Conservation (phyloP, 1,140 invertebrate genomes). For the Drosophila willistoni region DNA sequence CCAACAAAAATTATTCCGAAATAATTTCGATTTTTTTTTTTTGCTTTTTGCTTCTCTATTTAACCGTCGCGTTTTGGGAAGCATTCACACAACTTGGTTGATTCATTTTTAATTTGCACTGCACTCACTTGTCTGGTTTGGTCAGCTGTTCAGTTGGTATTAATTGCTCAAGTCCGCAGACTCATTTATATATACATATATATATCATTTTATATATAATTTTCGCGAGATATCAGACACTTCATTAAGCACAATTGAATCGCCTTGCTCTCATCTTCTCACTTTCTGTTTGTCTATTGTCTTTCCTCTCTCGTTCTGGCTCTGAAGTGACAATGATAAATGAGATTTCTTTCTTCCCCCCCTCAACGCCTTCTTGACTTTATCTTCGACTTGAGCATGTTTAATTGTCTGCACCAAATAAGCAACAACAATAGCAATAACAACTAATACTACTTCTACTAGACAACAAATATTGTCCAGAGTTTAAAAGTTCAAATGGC, state of each 20-base stretch:
- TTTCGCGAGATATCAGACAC: conserved; percentile 42
- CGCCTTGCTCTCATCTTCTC: conserved; percentile 27
- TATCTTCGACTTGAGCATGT: conserved; percentile 18
- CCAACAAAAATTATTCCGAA: conserved; percentile 14
- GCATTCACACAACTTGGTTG: conserved; percentile 35
- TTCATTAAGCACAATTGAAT: conserved; percentile 76
- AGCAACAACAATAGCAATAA: not conserved
- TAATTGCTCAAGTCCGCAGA: conserved; percentile 25
- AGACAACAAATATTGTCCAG: conserved; percentile 40
- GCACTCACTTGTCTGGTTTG: conserved; percentile 1
- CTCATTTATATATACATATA: conserved; percentile 32
- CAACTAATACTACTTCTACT: not conserved
- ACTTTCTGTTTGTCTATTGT: not conserved
- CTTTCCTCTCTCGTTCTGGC: conserved; percentile 20
- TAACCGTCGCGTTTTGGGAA: not conserved
- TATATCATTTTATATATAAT: conserved; percentile 29
- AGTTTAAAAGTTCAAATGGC: conserved; percentile 48
- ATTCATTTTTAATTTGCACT: conserved; percentile 1
- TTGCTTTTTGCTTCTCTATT: too few species aligned
- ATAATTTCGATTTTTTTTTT: conserved; percentile 35
- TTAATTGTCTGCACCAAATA: conserved; percentile 49
- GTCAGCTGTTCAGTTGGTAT: not conserved
- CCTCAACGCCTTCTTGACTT: conserved; percentile 4
- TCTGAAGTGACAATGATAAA: conserved; percentile 66
- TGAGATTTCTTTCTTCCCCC: conserved; percentile 10